Evolutionary conservation across 1,140 invertebrate genomes (phyloP).

Genomic region (Caenorhabditis tropicalis): DNA sequence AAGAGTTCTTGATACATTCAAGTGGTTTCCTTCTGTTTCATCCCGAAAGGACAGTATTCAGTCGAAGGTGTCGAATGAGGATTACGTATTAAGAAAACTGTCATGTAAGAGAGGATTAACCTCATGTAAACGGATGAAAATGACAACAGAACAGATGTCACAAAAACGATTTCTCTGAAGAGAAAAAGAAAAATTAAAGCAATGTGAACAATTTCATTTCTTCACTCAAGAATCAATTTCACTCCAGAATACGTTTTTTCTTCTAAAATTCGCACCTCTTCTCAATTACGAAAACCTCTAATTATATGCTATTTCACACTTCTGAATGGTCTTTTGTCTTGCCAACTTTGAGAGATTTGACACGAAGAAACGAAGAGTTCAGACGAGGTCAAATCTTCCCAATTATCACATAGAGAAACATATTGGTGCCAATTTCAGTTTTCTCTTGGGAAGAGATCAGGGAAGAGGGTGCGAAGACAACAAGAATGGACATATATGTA

Average conservation of each 20-base stretch:
- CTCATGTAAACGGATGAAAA: neutral
- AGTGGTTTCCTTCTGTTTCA: too few species aligned
- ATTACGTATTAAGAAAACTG: neutral
- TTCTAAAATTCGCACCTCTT: neutral
- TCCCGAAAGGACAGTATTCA: neutral
- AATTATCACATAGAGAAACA: neutral
- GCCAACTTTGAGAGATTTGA: slow-evolving; percentile 1
- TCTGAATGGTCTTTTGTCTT: slow-evolving; percentile 2
- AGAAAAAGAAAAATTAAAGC: too few species aligned
- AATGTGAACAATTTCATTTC: too few species aligned
- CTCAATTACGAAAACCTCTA: slow-evolving; percentile 4
- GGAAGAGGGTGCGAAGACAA: neutral
- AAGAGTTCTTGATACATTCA: too few species aligned
- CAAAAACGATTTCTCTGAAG: neutral
- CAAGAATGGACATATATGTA: too few species aligned
- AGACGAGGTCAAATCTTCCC: neutral
- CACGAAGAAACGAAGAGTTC: neutral
- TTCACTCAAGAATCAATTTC: too few species aligned
- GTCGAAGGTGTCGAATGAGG: neutral
- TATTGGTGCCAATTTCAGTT: neutral
- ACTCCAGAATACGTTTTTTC: too few species aligned
- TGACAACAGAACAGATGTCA: neutral
- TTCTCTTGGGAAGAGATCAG: neutral
- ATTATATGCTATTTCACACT: slow-evolving; percentile 1
- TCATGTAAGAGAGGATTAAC: neutral